phyloP scores from a whole-genome alignment of 37 sponge, comb jelly and placozoan genomes.

The Lycopodina hypogea region DNA sequence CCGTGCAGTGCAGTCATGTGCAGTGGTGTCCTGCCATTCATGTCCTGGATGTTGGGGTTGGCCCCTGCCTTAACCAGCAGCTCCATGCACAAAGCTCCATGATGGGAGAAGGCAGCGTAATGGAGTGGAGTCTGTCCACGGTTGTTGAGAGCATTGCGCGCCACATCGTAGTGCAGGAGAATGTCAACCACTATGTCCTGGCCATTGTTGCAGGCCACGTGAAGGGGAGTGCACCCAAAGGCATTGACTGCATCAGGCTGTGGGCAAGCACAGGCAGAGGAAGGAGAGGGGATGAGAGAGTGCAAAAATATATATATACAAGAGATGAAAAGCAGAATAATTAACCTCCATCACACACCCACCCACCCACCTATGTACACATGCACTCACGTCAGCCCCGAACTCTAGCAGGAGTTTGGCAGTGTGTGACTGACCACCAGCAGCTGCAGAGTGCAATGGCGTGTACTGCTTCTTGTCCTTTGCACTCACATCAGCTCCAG shows the following conservation, averaged over 20 bases:
- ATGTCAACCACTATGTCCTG: conserved; percentile 82
- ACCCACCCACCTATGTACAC: not conserved
- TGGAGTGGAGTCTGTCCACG: conserved; percentile 90
- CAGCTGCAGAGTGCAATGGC: conserved; percentile 82
- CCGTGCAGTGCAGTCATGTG: conserved; percentile 86
- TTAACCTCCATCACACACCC: too few species aligned
- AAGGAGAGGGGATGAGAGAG: not conserved
- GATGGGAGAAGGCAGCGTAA: conserved; percentile 81
- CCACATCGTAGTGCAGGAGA: conserved; percentile 65
- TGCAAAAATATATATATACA: not conserved
- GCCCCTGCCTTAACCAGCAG: conserved; percentile 76
- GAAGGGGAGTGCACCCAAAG: conserved; percentile 79
- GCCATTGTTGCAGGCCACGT: conserved; percentile 90
- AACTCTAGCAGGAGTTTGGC: conserved; percentile 77
- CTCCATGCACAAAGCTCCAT: conserved; percentile 86
- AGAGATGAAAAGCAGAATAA: not conserved
- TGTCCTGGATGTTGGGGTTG: conserved; percentile 76
- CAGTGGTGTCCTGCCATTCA: conserved; percentile 81
- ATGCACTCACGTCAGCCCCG: conserved; percentile 64
- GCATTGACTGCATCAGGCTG: conserved; percentile 70
- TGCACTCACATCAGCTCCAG: conserved; percentile 70
- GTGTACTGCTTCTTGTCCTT: conserved; percentile 81
- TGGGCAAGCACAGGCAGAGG: not conserved
- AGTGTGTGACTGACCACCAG: conserved; percentile 76
- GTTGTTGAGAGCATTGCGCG: conserved; percentile 69